Conservation (phyloP, 1,140 invertebrate genomes). For the Drosophila guanche region DNA sequence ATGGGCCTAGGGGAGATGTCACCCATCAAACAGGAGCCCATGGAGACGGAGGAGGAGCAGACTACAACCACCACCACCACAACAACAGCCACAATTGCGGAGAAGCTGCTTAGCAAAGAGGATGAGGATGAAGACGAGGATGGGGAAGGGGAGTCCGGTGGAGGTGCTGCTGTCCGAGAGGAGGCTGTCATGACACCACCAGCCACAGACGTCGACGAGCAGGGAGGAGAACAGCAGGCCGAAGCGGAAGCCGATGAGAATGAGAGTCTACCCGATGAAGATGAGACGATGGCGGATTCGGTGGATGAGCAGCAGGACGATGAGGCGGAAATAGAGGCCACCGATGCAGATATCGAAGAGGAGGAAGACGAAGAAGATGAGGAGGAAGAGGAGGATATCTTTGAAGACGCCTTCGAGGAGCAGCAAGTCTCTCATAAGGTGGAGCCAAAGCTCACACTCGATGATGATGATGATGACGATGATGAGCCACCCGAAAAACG, state of each 20-base stretch:
- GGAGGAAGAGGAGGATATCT: constrained; percentile 43
- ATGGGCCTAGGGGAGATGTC: constrained; percentile 35
- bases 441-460: not conserved
- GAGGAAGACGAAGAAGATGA: constrained; percentile 54
- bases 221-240: constrained; percentile 17
- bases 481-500: constrained; percentile 37
- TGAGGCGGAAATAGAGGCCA: constrained; percentile 69
- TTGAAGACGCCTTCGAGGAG: constrained; percentile 63
- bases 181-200: constrained; percentile 70
- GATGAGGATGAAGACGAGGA: constrained; percentile 26
- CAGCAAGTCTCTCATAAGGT: constrained; percentile 9
- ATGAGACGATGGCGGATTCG: constrained; percentile 67
- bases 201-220: constrained; percentile 62
- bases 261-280: constrained; percentile 59
- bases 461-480: not conserved
- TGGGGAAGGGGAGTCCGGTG: not conserved
- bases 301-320: constrained; percentile 58
- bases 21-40: constrained; percentile 39
- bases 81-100: constrained; percentile 25
- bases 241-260: constrained; percentile 36
- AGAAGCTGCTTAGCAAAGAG: constrained; percentile 41
- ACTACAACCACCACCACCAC: constrained; percentile 52
- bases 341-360: constrained; percentile 73
- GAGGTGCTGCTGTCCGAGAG: constrained; percentile 14
- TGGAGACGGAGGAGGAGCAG: constrained; percentile 57